Percentiles rank a stretch among this genome's conserved stretches.
phyloP scores from a whole-genome alignment of 2,113 vertebrate species.

The Brachypteracias leptosomus region DNA sequence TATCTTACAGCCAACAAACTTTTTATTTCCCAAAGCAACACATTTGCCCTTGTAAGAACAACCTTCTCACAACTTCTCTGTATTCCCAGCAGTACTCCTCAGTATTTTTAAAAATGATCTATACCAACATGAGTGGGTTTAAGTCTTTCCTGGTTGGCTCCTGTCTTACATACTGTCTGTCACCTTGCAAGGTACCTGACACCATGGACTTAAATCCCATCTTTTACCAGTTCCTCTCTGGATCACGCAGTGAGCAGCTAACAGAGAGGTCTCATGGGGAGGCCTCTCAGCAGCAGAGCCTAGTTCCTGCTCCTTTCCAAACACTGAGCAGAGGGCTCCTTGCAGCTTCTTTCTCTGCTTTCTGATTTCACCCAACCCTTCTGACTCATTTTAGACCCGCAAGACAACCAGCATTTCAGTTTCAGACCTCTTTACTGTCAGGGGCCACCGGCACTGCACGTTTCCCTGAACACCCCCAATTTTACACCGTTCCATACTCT shows the following conservation, averaged over 20 bases:
- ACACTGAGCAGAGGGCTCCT: not conserved
- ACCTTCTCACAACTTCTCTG: not conserved
- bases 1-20: not conserved
- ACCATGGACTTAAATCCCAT: fast-evolving
- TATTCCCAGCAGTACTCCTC: not conserved
- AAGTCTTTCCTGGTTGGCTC: not conserved
- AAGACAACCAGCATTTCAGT: not conserved
- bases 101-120: not conserved
- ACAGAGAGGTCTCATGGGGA: not conserved
- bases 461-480: fast-evolving
- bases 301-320: fast-evolving
- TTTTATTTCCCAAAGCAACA: not conserved
- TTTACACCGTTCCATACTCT: not conserved
- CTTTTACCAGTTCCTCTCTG: no score
- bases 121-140: not conserved
- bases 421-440: not conserved
- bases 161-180: not conserved
- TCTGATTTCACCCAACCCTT: not conserved
- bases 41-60: not conserved
- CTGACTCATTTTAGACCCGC: not conserved
- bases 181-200: not conserved
- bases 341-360: not conserved
- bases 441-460: not conserved
- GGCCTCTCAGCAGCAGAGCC: not conserved
- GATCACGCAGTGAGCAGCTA: no score